Conservation (phyloP, 64 coral and sea anemone genomes). For the Pocillopora verrucosa region DNA sequence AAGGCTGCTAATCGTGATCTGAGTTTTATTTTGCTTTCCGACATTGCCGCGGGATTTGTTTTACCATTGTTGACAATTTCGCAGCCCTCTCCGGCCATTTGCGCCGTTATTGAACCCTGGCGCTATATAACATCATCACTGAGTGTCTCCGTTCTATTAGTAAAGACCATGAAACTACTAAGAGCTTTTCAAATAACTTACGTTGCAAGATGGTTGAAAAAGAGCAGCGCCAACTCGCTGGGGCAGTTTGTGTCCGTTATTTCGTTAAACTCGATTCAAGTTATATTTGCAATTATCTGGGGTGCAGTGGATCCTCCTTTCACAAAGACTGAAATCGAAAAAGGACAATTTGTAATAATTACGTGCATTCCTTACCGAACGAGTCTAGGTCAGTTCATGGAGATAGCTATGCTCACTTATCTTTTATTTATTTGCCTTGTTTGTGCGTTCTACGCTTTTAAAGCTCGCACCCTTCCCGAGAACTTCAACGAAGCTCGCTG, state of each 20-base stretch:
- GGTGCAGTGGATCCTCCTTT: constrained; percentile 35
- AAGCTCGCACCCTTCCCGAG: constrained; percentile 63
- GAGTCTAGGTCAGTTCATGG: constrained; percentile 13
- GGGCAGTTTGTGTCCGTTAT: constrained; percentile 39
- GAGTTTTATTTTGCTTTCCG: neutral
- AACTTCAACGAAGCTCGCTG: constrained; percentile 76
- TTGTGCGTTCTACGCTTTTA: constrained; percentile 72
- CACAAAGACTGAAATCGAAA: constrained; percentile 30
- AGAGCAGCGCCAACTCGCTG: constrained; percentile 9
- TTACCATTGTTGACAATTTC: constrained; percentile 38
- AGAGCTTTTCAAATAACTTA: constrained; percentile 48
- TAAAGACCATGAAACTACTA: constrained; percentile 54
- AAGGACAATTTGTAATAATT: constrained; percentile 28
- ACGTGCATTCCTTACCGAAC: constrained; percentile 50
- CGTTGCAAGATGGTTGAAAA: constrained; percentile 46
- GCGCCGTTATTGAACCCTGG: constrained; percentile 41
- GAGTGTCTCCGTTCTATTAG: constrained; percentile 45
- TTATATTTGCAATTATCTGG: constrained; percentile 48
- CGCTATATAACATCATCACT: constrained; percentile 47
- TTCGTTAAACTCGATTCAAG: constrained; percentile 38
- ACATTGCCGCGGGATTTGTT: constrained; percentile 36
- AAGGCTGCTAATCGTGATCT: constrained; percentile 62
- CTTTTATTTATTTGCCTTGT: constrained; percentile 44
- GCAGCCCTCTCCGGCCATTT: constrained; percentile 23
- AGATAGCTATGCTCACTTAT: constrained; percentile 54